Conservation (phyloP, 2,113 vertebrate species). For the Hirundichthys speculiger region DNA sequence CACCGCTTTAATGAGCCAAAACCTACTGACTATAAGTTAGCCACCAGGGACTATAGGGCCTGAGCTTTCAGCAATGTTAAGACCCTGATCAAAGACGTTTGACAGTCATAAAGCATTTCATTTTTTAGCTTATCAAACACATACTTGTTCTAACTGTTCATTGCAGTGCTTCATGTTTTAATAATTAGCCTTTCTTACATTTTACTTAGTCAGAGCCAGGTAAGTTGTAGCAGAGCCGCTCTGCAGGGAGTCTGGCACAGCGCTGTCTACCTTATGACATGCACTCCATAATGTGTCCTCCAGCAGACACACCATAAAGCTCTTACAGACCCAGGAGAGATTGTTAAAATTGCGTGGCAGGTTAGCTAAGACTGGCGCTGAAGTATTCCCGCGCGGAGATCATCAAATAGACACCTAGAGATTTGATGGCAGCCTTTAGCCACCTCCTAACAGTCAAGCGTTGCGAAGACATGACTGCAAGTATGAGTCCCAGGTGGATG, state of each 20-base stretch:
- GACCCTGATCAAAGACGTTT: slow-evolving; percentile 15
- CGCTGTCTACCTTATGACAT: slow-evolving; percentile 24
- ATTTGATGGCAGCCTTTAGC: slow-evolving; percentile 67
- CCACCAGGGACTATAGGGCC: no score
- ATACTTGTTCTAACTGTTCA: slow-evolving; percentile 2
- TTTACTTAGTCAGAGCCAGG: slow-evolving; percentile 7
- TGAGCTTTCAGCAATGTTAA: no score
- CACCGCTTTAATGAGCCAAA: no score
- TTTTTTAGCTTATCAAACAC: slow-evolving; percentile 3
- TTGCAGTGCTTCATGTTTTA: slow-evolving; percentile 3
- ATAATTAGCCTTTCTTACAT: neutral
- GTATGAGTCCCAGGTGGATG: slow-evolving; percentile 67
- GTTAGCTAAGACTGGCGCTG: slow-evolving; percentile 62
- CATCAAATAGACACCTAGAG: slow-evolving; percentile 68
- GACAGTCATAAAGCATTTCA: slow-evolving; percentile 9
- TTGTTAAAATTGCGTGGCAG: slow-evolving; percentile 68
- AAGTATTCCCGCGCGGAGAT: slow-evolving; percentile 61
- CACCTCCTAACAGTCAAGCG: slow-evolving; percentile 60
- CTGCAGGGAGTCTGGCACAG: slow-evolving; percentile 15
- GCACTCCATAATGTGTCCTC: slow-evolving; percentile 47
- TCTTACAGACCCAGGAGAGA: slow-evolving; percentile 62
- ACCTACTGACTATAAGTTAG: no score
- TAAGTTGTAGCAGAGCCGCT: slow-evolving; percentile 7
- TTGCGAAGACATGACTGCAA: slow-evolving; percentile 57
- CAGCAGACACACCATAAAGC: slow-evolving; percentile 57